phyloP scores from a whole-genome alignment of 2,113 vertebrate genomes.

The Lagopus muta region DNA sequence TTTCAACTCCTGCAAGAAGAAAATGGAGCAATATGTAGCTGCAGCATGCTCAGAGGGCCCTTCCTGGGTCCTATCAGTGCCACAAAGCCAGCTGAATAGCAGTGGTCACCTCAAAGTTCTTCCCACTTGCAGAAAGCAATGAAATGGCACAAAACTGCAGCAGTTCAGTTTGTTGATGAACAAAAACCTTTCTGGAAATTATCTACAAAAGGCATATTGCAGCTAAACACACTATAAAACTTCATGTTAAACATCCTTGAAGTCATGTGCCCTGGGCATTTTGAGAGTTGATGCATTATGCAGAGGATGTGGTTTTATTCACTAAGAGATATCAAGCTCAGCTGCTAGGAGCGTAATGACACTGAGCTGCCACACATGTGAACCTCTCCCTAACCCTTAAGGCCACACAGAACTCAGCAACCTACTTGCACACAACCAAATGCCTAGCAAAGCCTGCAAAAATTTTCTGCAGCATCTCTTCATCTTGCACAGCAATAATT shows the following conservation, averaged over 20 bases:
- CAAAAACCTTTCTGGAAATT: background rate
- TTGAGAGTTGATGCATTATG: background rate
- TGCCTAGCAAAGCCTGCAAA: background rate
- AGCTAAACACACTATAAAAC: background rate
- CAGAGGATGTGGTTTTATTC: background rate
- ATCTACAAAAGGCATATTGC: background rate
- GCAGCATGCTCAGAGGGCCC: background rate
- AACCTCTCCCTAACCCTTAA: background rate
- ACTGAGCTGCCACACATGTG: background rate
- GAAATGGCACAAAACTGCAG: background rate
- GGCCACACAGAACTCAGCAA: background rate
- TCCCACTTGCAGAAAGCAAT: background rate
- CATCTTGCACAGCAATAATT: background rate
- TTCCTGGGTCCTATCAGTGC: background rate
- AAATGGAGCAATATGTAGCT: background rate
- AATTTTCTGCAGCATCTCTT: background rate
- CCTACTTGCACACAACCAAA: accelerated
- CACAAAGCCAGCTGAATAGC: background rate
- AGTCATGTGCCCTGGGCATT: background rate
- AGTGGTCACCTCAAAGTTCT: background rate
- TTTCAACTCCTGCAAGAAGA: background rate
- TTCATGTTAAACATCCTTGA: background rate
- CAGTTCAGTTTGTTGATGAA: background rate
- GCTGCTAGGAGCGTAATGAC: background rate
- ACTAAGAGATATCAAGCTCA: background rate